Evolutionary conservation across 2,888 invertebrate species (phyloP).

Genomic region (Petrolisthes manimaculis): DNA sequence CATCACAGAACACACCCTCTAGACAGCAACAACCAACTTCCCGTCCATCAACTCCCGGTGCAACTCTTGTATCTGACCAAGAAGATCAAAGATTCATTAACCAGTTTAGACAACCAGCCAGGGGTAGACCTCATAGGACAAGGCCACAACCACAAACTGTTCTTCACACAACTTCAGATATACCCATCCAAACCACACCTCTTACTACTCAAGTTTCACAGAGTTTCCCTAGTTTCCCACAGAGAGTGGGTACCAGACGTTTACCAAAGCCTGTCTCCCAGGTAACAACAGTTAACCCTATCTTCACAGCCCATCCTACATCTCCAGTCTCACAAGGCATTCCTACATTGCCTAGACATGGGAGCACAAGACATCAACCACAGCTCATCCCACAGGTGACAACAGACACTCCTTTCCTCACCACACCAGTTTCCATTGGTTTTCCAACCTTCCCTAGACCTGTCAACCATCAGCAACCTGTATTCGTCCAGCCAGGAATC

Average conservation of each 20-base stretch:
- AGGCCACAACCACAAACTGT: slow-evolving; percentile 12
- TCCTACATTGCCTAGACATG: neutral
- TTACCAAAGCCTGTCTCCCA: neutral
- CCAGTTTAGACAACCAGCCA: slow-evolving; percentile 24
- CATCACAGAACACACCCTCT: neutral
- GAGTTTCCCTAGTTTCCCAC: slow-evolving; percentile 3
- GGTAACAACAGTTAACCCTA: neutral
- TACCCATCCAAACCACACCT: slow-evolving; percentile 14
- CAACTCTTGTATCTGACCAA: slow-evolving; percentile 17
- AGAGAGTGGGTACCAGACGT: too few species aligned
- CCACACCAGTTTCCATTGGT: neutral
- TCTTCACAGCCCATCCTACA: neutral
- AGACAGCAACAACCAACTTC: slow-evolving; percentile 27
- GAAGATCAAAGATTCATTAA: slow-evolving; percentile 33
- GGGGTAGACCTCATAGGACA: neutral
- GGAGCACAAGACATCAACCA: too few species aligned
- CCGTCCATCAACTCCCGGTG: slow-evolving; percentile 11
- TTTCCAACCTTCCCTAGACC: neutral
- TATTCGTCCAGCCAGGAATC: neutral
- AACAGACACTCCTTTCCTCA: neutral
- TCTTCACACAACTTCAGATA: neutral
- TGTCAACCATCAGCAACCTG: neutral
- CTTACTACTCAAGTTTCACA: neutral
- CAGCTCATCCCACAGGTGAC: neutral
- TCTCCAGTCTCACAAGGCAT: neutral